Evolutionary conservation across 2,888 invertebrate species (phyloP).

Genomic region (Orthosia gothica): DNA sequence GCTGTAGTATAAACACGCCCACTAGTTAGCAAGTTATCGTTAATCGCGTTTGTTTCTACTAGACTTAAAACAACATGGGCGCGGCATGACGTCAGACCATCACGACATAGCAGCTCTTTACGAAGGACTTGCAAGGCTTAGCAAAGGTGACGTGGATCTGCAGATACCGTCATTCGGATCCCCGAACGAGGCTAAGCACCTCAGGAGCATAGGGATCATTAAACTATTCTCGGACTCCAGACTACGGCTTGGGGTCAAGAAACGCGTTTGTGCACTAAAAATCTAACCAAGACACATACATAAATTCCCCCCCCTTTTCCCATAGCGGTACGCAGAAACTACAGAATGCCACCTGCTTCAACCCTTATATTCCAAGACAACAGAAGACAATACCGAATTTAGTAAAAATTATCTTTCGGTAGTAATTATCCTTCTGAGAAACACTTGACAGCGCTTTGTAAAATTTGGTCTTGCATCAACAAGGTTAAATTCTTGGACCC

Average conservation of each 20-base stretch:
- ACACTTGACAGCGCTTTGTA: too few relatives aligned
- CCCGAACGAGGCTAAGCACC: neutral
- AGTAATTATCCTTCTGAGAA: too few relatives aligned
- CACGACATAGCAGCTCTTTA: slow-evolving; percentile 31
- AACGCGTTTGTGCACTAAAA: slow-evolving; percentile 13
- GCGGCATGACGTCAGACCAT: slow-evolving; percentile 43
- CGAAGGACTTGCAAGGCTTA: slow-evolving; percentile 24
- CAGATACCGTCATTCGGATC: neutral
- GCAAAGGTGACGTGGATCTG: slow-evolving; percentile 21
- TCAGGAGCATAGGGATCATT: slow-evolving; percentile 6
- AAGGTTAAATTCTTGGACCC: neutral
- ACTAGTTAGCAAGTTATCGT: slow-evolving; percentile 54
- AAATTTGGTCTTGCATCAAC: neutral
- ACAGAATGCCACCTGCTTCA: too few relatives aligned
- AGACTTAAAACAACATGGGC: slow-evolving; percentile 48
- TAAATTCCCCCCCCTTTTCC: too few relatives aligned
- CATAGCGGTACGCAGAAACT: too few relatives aligned
- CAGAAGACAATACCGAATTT: too few relatives aligned
- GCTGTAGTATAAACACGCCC: slow-evolving; percentile 42
- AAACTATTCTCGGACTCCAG: neutral
- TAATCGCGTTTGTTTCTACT: slow-evolving; percentile 47
- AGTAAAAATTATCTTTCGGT: too few relatives aligned
- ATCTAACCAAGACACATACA: too few relatives aligned
- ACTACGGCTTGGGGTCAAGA: slow-evolving; percentile 27
- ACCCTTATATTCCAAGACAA: too few relatives aligned